These are phyloP conservation scores for Anguilla anguilla DNA, from an alignment of 2,797 vertebrate genomes.

Conservation along the genomic window DNA sequence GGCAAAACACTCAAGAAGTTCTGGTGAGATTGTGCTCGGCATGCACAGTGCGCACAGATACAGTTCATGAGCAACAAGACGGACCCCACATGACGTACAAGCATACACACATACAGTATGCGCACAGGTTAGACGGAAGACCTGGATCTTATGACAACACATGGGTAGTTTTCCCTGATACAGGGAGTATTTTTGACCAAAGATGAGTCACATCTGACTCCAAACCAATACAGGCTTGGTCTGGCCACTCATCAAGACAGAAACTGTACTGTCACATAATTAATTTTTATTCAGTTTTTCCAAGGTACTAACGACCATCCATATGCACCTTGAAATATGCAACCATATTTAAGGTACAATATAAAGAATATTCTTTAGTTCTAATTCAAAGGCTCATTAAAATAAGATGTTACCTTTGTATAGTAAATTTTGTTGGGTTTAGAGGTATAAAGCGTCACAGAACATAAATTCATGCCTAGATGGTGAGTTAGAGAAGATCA, in stretches of 20 bases:
- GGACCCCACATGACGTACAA: background rate
- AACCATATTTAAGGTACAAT: background rate
- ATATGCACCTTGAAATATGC: background rate
- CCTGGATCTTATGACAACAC: background rate
- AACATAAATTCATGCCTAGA: constrained; percentile 10
- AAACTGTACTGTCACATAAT: background rate
- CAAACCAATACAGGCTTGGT: constrained; percentile 24
- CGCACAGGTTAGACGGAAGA: constrained; percentile 4
- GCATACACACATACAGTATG: constrained; percentile 15
- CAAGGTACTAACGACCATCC: background rate
- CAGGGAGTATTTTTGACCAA: background rate
- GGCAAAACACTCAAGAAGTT: background rate
- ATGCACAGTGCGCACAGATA: constrained; percentile 23
- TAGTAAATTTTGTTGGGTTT: background rate
- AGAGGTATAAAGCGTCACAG: background rate
- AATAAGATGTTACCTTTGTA: background rate
- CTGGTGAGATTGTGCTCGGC: background rate
- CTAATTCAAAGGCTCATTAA: background rate
- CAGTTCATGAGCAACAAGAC: constrained; percentile 11
- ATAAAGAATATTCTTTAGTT: background rate
- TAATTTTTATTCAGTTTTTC: background rate
- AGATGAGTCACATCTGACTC: constrained; percentile 12
- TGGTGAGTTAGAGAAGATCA: constrained; percentile 22
- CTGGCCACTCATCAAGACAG: constrained; percentile 9
- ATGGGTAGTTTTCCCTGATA: constrained; percentile 10